These are phyloP conservation scores for Toxotes lorentzi DNA, from an alignment of 2,797 vertebrate species.

Conservation along the genomic window DNA sequence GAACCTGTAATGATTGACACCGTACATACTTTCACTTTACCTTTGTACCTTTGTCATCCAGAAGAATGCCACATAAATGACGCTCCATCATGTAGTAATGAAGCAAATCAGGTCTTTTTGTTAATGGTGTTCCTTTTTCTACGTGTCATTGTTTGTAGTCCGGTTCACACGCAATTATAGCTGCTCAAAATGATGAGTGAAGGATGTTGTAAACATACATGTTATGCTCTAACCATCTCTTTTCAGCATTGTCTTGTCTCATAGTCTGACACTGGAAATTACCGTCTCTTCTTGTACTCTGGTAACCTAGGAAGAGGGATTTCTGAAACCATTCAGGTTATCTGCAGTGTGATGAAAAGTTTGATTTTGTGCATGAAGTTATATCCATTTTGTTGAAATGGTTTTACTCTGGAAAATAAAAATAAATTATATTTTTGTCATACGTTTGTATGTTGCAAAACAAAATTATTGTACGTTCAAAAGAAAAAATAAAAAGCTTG, in stretches of 20 bases:
- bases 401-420: neutral
- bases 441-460: neutral
- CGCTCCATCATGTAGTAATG: neutral
- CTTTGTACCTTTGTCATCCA: neutral
- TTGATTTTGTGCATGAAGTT: conserved; percentile 11
- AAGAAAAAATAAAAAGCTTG: conserved; percentile 1
- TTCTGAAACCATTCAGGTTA: neutral
- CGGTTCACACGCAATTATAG: neutral
- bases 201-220: neutral
- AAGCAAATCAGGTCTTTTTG: conserved; percentile 4
- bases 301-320: neutral
- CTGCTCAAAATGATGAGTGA: neutral
- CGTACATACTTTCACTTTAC: neutral
- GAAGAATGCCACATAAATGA: neutral
- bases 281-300: conserved; percentile 1
- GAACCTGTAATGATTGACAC: neutral
- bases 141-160: neutral
- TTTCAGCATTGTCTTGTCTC: neutral
- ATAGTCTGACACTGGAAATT: neutral
- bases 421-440: neutral
- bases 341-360: neutral
- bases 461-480: conserved; percentile 8
- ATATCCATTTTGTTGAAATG: neutral
- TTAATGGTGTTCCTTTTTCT: neutral
- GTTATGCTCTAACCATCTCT: neutral